These are phyloP conservation scores for Brachyhypopomus occidentalis DNA, from an alignment of 2,113 vertebrate genomes.

Conservation along the genomic window DNA sequence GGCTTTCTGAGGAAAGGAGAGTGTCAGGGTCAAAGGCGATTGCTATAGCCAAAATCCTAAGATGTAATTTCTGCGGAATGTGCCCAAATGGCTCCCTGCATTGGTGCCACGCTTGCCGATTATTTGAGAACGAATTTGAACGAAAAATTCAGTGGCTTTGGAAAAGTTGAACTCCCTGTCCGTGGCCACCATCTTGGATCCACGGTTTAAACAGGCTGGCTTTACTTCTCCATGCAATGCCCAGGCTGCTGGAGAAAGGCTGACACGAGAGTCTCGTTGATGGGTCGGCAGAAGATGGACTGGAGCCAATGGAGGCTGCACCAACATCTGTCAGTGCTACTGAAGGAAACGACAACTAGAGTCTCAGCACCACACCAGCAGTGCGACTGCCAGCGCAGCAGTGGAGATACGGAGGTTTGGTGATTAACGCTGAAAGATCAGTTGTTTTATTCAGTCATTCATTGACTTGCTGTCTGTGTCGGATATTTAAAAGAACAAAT, in stretches of 20 bases:
- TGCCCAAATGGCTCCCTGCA: too few species aligned
- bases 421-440: background rate
- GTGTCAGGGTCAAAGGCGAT: slow-evolving; percentile 1
- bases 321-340: background rate
- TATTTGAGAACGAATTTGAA: too few species aligned
- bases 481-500: too few species aligned
- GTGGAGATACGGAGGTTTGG: background rate
- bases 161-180: too few species aligned
- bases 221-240: too few species aligned
- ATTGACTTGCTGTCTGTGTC: too few species aligned
- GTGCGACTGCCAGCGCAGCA: background rate
- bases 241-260: background rate
- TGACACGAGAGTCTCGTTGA: background rate
- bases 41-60: slow-evolving; percentile 1
- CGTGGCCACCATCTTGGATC: too few species aligned
- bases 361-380: background rate
- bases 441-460: background rate
- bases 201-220: too few species aligned
- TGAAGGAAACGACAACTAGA: background rate
- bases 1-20: slow-evolving; percentile 10
- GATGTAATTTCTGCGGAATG: too few species aligned
- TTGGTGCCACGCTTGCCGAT: too few species aligned
- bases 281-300: slow-evolving; percentile 8
- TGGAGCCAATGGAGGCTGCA: background rate
- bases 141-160: too few species aligned